Evolutionary conservation across 2,888 invertebrate genomes (phyloP).

Genomic region (Campoplex capitator): DNA sequence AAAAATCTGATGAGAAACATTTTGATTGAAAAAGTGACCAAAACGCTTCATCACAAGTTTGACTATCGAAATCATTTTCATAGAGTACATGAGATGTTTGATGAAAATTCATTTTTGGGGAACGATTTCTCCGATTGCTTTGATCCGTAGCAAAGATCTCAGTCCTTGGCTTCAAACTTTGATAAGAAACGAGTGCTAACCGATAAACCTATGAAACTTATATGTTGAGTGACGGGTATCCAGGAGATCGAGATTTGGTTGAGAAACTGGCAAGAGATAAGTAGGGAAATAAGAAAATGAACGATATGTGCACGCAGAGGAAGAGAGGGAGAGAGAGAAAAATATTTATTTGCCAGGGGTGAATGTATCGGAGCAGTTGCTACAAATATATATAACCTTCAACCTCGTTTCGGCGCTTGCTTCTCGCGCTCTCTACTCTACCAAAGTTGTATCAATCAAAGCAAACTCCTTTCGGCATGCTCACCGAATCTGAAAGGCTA

Average conservation of each 20-base stretch:
- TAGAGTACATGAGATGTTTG: no score
- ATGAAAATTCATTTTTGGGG: no score
- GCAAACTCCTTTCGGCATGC: constrained; percentile 48
- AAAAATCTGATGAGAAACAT: neutral
- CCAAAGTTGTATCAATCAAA: constrained; percentile 70
- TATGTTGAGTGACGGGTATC: no score
- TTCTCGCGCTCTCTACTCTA: constrained; percentile 18
- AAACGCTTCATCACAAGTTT: neutral
- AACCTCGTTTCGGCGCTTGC: constrained; percentile 26
- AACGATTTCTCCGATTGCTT: neutral
- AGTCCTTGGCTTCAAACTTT: no score
- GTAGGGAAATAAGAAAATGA: constrained; percentile 2
- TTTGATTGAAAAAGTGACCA: neutral
- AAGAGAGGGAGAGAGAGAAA: neutral
- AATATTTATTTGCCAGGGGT: neutral
- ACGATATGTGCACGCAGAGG: neutral
- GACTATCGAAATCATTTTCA: no score
- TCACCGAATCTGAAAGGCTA: constrained; percentile 51
- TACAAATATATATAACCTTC: constrained; percentile 16
- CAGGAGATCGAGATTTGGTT: neutral
- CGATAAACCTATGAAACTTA: no score
- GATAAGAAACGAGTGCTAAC: neutral
- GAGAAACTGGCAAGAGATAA: neutral
- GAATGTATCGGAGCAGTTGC: neutral
- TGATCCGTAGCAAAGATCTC: neutral